phyloP scores from a whole-genome alignment of 2,113 vertebrate genomes.

The Ranitomeya variabilis region DNA sequence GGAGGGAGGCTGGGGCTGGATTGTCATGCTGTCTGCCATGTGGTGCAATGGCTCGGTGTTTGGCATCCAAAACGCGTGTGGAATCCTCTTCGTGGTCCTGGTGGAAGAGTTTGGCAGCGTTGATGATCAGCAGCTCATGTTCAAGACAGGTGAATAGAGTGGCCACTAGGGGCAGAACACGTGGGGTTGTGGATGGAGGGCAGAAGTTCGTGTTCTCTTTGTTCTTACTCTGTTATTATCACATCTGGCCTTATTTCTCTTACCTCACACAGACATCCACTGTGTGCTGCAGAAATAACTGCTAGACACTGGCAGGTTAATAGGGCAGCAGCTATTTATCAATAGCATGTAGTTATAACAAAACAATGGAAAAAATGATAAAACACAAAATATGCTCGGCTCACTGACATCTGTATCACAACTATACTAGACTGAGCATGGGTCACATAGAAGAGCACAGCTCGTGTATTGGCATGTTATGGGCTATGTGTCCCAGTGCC shows the following conservation, averaged over 20 bases:
- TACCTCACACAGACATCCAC: too few relatives aligned
- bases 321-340: too few relatives aligned
- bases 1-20: constrained; percentile 96
- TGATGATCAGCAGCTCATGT: constrained; percentile 76
- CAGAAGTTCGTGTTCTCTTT: neutral
- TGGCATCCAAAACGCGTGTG: constrained; percentile 95
- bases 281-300: too few relatives aligned
- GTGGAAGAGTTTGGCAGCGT: constrained; percentile 78
- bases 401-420: too few relatives aligned
- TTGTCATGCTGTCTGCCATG: constrained; percentile 95
- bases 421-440: too few relatives aligned
- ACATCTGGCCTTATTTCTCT: neutral
- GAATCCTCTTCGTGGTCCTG: constrained; percentile 85
- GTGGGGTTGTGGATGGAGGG: neutral
- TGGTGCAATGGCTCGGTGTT: constrained; percentile 98
- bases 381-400: too few relatives aligned
- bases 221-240: neutral
- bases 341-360: too few relatives aligned
- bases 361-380: too few relatives aligned
- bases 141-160: constrained; percentile 84
- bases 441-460: too few relatives aligned
- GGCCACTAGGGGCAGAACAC: neutral
- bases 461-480: too few relatives aligned
- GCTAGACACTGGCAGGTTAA: too few relatives aligned
- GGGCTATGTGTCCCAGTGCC: too few relatives aligned